Conservation (phyloP, 2,797 vertebrate species). For the Esox lucius region DNA sequence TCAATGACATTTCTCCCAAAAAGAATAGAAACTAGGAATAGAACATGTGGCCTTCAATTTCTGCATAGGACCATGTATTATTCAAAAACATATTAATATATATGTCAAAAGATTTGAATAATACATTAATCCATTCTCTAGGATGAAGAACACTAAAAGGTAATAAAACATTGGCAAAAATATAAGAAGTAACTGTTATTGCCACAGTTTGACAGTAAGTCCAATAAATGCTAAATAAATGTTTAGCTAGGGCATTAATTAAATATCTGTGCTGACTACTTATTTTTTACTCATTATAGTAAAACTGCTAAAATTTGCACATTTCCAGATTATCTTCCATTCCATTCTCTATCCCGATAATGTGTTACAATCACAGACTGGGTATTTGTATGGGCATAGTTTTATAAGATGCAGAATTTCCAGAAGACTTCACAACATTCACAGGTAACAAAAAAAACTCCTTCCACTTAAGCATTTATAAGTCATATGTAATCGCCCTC, state of each 20-base stretch:
- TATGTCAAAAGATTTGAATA: slow-evolving; percentile 45
- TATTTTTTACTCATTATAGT: not conserved
- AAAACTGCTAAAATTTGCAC: not conserved
- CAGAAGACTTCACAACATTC: not conserved
- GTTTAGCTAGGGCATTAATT: not conserved
- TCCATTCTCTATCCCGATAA: not conserved
- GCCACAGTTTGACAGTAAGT: not conserved
- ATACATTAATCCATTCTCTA: slow-evolving; percentile 42
- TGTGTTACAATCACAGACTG: not conserved
- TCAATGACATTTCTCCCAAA: slow-evolving; percentile 46
- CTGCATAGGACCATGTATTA: slow-evolving; percentile 56
- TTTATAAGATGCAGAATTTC: not conserved
- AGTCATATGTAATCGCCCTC: not conserved
- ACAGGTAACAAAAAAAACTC: not conserved
- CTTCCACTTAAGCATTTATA: not conserved
- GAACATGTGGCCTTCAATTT: slow-evolving; percentile 47
- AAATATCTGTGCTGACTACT: not conserved
- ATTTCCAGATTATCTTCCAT: not conserved
- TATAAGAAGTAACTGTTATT: slow-evolving; percentile 12
- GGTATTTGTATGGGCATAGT: not conserved
- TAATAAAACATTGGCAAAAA: not conserved
- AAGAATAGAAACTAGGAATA: slow-evolving; percentile 48
- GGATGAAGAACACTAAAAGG: slow-evolving; percentile 18
- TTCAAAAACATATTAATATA: slow-evolving; percentile 64
- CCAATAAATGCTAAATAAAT: not conserved